Evolutionary conservation across 1,140 invertebrate species (phyloP), one percentile per base, ranked within the genome.

Genomic region (Calliopsis andreniformis): DNA sequence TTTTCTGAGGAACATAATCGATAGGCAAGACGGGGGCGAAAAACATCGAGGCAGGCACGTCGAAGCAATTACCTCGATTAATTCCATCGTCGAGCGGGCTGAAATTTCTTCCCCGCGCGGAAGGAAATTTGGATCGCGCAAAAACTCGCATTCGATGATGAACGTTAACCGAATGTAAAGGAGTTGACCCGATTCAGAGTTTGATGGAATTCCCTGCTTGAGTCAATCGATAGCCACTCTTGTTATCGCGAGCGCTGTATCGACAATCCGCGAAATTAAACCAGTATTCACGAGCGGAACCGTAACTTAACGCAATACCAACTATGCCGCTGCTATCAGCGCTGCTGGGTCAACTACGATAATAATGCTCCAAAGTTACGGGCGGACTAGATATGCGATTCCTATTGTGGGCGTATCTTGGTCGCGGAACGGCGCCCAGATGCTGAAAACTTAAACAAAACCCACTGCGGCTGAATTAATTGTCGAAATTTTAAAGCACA

Each of bases 201-300:
- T 39, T 16, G 18, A 2, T 3, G 0, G 20, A 3, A n/a, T n/a
- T 51, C 8, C 12, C 25, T 2, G 2, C n/a, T 32, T 14, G 23
- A 16, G 20, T 7, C 16, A 5, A 49, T 23, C 32, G 56, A 51
- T 47, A 20, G 32, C 14, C 16, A 8, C 28, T 39, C 45, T 47
- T 51, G 58, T 62, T 63, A 63, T 72, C 59, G 32, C 23, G 23
- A 39, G 35, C 30, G 18, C 32, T 43, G 23, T 23, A 42, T 28
- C 45, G 49, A 63, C 58, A 66, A 42, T 32, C n/a, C 51, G 35
- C 61, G 39, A 25, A 63, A 67, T 75, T 75, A 75, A 75, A 51
- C 61, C 30, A 10, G 25, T n/a, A 45, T 18, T 45, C 23, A 16
- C 4, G 20, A 14, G 43, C 25, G n/a, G 12, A 4, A 30, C 12